Evolutionary conservation across 2,113 vertebrate genomes (phyloP), one percentile per base, ranked within the genome.

Genomic region (Eretmochelys imbricata): DNA sequence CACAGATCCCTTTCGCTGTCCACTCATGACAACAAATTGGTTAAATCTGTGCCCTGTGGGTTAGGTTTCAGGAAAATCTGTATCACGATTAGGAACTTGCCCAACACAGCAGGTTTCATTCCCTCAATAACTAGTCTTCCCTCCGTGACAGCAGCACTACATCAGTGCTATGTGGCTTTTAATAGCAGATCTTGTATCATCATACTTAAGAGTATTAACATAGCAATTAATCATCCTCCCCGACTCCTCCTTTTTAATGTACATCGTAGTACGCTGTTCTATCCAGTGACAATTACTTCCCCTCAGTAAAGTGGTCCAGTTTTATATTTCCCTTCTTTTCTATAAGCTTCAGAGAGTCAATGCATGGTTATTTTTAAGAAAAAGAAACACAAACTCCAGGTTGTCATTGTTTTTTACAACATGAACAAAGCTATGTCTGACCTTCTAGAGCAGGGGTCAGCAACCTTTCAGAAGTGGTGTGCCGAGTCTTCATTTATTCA

Each of bases 161-260:
- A 42, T 82, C 75, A 92, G n/a, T 72, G 57, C 54, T 89, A 83
- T 19, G 4, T 79, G 87, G 82, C 42, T 94, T 82, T 84, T 95
- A 85, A 51, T 85, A 93, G 86, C 31, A 19, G 92, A 42, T 84
- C 55, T 27, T 75, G 46, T 48, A 13, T 93, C 92, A 93, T n/a
- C 92, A 57, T 91, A 91, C 10, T 1, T 46, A 72, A 90, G n/a
- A 94, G 53, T 35, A 91, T 95, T 96, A 93, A 92, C 54, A 24
- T 1, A 65, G 93, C 84, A 95, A 95, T 97, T 96, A 89, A 95
- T 95, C 92, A 95, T 91, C 79, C 48, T 88, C 81, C 93, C 22
- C 83, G 49, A 87, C 85, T 96, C 53, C 79, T 95, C 82, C 88
- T 6, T 75, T 42, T 75, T 24, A 95, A 92, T 59, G 65, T 91